Evolutionary conservation across 2,888 invertebrate genomes (phyloP).

Genomic region (Tineola bisselliella): DNA sequence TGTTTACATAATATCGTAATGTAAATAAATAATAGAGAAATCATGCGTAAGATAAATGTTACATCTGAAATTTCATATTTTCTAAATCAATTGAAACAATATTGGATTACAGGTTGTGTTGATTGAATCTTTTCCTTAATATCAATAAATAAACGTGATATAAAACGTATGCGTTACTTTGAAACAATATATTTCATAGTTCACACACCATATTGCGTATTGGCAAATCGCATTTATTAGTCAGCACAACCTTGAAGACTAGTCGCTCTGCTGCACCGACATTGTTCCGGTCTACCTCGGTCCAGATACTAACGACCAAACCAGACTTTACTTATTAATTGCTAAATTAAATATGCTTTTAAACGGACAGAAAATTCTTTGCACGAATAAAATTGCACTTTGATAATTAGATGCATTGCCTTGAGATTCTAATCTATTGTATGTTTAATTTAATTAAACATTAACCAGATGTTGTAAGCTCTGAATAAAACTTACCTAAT

Average conservation of each 20-base stretch:
- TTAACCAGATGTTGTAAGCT: background rate
- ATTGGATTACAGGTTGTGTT: no score
- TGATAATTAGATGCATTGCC: background rate
- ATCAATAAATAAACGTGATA: no score
- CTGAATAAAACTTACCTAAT: background rate
- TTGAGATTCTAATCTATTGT: conserved; percentile 1
- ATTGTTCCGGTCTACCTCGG: conserved; percentile 47
- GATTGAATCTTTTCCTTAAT: no score
- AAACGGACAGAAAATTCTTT: no score
- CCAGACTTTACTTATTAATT: background rate
- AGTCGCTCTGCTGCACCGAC: conserved; percentile 37
- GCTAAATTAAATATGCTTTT: no score
- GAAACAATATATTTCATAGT: background rate
- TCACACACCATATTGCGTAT: background rate
- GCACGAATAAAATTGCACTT: background rate
- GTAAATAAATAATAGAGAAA: no score
- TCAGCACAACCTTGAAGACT: conserved; percentile 41
- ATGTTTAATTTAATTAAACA: background rate
- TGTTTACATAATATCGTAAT: background rate
- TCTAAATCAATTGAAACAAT: no score
- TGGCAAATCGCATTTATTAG: background rate
- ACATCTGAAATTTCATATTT: no score
- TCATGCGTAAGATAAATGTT: no score
- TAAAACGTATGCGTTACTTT: background rate
- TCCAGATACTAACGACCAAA: conserved; percentile 42